These are phyloP conservation scores for Euthynnus affinis DNA, from an alignment of 2,797 vertebrate genomes.

Conservation along the genomic window DNA sequence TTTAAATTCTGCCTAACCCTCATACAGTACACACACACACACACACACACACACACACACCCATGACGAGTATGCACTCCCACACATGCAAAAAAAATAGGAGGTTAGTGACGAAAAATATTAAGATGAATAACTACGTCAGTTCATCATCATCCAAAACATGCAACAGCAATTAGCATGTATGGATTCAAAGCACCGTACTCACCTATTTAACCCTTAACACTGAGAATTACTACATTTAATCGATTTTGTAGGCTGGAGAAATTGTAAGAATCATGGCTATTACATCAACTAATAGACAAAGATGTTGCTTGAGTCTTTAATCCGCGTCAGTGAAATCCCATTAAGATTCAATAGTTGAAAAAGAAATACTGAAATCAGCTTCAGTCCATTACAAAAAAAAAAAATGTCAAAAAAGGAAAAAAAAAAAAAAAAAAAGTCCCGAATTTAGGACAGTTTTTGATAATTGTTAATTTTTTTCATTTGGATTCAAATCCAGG, in stretches of 20 bases:
- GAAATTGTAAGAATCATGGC: conserved; percentile 67
- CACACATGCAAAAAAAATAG: conserved; percentile 31
- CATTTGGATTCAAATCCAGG: conserved; percentile 76
- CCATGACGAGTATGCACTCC: conserved; percentile 13
- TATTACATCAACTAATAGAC: conserved; percentile 72
- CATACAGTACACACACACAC: conserved; percentile 24
- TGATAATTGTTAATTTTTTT: conserved; percentile 68
- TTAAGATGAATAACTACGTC: conserved; percentile 21
- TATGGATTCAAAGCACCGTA: conserved; percentile 68
- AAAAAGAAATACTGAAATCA: conserved; percentile 78
- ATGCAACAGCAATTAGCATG: conserved; percentile 62
- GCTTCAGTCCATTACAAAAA: conserved; percentile 80
- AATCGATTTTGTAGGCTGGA: conserved; percentile 63
- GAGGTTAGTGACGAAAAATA: conserved; percentile 16
- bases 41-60: conserved; percentile 37
- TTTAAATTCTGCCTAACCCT: conserved; percentile 23
- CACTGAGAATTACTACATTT: conserved; percentile 61
- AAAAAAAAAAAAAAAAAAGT: conserved; percentile 51
- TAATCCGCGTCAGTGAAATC: conserved; percentile 83
- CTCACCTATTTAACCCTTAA: conserved; percentile 83
- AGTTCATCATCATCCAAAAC: conserved; percentile 45
- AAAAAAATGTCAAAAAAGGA: conserved; percentile 50
- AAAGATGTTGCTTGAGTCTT: conserved; percentile 78
- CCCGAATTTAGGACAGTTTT: conserved; percentile 66
- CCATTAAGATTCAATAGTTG: conserved; percentile 80